Evolutionary conservation across 2,888 invertebrate species (phyloP).

Genomic region (Caenorhabditis sinica): DNA sequence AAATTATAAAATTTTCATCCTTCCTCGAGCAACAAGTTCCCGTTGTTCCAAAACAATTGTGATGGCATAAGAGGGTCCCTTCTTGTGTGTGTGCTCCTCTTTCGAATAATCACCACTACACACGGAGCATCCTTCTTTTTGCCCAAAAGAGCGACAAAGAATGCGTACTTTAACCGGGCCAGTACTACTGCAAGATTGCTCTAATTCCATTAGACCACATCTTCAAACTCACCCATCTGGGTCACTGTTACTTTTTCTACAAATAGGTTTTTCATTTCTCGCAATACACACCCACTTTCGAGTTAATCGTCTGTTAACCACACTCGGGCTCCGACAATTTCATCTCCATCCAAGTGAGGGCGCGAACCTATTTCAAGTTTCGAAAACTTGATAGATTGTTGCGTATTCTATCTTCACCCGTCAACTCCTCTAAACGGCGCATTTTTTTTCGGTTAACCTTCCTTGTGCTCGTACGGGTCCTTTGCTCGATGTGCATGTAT

Average conservation of each 20-base stretch:
- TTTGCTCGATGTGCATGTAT: constrained; percentile 43
- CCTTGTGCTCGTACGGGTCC: constrained; percentile 29
- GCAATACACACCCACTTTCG: constrained; percentile 35
- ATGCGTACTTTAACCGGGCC: constrained; percentile 51
- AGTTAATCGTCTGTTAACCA: constrained; percentile 39
- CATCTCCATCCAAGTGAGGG: not conserved
- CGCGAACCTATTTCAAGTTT: constrained; percentile 25
- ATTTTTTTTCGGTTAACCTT: constrained; percentile 54
- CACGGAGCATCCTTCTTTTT: constrained; percentile 44
- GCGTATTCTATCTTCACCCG: constrained; percentile 56
- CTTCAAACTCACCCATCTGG: constrained; percentile 55
- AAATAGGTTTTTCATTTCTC: constrained; percentile 42
- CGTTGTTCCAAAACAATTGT: constrained; percentile 60
- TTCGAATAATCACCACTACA: constrained; percentile 35
- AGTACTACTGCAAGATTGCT: constrained; percentile 60
- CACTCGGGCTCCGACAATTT: not conserved
- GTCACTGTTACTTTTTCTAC: constrained; percentile 55
- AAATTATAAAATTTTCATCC: constrained; percentile 27
- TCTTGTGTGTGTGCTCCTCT: constrained; percentile 9
- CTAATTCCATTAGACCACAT: constrained; percentile 63
- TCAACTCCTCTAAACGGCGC: constrained; percentile 39
- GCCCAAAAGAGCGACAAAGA: constrained; percentile 32
- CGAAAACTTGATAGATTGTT: constrained; percentile 58
- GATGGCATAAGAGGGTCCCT: constrained; percentile 53
- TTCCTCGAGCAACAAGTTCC: constrained; percentile 50